Percentiles rank a stretch among this genome's conserved stretches.
Conservation (phyloP, 2,888 invertebrate species). For the Drosophila borborema region DNA sequence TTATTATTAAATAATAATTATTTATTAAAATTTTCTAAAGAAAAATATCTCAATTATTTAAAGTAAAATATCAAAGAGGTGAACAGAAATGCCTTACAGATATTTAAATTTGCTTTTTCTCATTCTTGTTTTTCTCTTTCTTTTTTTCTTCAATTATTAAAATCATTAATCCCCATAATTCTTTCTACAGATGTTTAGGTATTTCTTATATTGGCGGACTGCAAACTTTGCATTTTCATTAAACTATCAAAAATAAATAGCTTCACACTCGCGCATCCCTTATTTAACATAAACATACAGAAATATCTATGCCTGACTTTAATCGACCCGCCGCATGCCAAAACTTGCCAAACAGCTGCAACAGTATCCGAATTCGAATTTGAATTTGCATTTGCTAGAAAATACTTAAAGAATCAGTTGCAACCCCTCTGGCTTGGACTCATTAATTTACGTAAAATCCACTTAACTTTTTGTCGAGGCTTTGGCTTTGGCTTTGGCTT, state of each 20-base stretch:
- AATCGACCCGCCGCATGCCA: slow-evolving; percentile 2
- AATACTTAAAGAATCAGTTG: slow-evolving; percentile 35
- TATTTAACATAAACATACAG: background rate
- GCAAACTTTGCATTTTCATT: background rate
- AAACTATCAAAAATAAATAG: background rate
- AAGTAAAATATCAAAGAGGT: background rate
- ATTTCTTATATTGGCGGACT: background rate
- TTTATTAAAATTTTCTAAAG: no score
- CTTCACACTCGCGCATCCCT: background rate
- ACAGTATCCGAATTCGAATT: slow-evolving; percentile 40
- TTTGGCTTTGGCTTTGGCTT: slow-evolving; percentile 25
- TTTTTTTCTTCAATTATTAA: background rate
- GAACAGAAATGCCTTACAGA: background rate
- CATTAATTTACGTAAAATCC: slow-evolving; percentile 80
- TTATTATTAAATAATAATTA: no score
- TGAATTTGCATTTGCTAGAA: slow-evolving; percentile 37
- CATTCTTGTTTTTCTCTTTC: background rate
- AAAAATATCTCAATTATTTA: background rate
- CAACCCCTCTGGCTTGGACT: slow-evolving; percentile 44
- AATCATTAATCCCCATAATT: background rate
- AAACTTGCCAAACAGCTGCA: slow-evolving; percentile 14
- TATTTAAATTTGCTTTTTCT: background rate
- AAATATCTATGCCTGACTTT: slow-evolving; percentile 9
- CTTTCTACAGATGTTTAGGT: background rate
- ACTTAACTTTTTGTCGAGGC: slow-evolving; percentile 74